Conservation (phyloP, 2,113 vertebrate genomes). For the Sinocyclocheilus rhinocerous region DNA sequence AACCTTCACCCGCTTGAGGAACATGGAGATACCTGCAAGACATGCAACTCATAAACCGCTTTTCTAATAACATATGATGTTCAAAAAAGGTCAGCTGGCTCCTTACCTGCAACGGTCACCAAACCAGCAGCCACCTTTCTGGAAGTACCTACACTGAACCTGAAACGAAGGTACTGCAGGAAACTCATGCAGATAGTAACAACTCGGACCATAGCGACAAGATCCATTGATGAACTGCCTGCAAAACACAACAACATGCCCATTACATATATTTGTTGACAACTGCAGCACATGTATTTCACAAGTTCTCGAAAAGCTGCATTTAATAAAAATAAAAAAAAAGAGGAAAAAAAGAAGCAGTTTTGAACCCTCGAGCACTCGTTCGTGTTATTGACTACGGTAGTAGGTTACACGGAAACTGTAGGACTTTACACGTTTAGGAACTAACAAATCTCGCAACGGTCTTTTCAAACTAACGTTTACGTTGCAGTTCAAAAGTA, state of each 20-base stretch:
- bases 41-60: background rate
- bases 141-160: slow-evolving; percentile 81
- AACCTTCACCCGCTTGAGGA: slow-evolving; percentile 31
- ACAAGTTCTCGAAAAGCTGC: background rate
- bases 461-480: background rate
- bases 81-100: background rate
- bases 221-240: slow-evolving; percentile 78
- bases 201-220: slow-evolving; percentile 75
- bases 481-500: background rate
- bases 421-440: background rate
- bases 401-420: background rate
- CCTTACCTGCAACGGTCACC: slow-evolving; percentile 83
- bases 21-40: slow-evolving; percentile 77
- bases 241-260: slow-evolving; percentile 39
- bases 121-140: slow-evolving; percentile 81
- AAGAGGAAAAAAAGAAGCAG: background rate
- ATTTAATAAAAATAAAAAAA: background rate
- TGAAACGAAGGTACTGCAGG: slow-evolving; percentile 60
- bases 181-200: slow-evolving; percentile 73
- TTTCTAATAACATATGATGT: background rate
- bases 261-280: background rate
- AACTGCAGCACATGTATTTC: background rate
- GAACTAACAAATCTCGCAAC: background rate
- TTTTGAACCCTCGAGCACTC: background rate
- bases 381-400: background rate